Percentiles rank a stretch among this genome's conserved stretches.
Conservation (phyloP, 2,888 invertebrate genomes). For the Caenorhabditis becei region DNA sequence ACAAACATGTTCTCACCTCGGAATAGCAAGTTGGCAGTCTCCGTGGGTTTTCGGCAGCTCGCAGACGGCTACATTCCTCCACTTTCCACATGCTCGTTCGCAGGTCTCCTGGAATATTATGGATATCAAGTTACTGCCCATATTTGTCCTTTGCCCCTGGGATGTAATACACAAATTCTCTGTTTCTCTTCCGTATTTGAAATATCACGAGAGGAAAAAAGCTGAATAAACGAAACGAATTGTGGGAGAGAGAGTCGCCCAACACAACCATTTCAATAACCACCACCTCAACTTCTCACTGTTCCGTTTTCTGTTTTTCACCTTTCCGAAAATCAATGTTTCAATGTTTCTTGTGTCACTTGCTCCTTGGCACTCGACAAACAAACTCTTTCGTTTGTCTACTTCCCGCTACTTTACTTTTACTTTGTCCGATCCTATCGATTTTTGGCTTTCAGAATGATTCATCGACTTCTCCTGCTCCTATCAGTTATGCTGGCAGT, state of each 20-base stretch:
- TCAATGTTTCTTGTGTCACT: neutral
- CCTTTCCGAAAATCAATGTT: neutral
- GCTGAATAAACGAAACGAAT: slow-evolving; percentile 41
- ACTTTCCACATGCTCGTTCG: slow-evolving; percentile 78
- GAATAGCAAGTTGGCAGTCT: slow-evolving; percentile 66
- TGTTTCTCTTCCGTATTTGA: neutral
- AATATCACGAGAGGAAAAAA: slow-evolving; percentile 8
- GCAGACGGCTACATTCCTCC: slow-evolving; percentile 74
- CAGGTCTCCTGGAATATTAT: slow-evolving; percentile 75
- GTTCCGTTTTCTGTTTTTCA: neutral
- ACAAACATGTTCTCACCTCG: slow-evolving; percentile 43
- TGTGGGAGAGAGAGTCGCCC: neutral
- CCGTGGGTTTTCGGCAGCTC: slow-evolving; percentile 61
- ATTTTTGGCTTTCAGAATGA: slow-evolving; percentile 24
- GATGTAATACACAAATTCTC: slow-evolving; percentile 21
- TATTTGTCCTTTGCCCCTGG: slow-evolving; percentile 31
- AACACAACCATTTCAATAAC: neutral
- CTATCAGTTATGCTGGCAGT: slow-evolving; percentile 5
- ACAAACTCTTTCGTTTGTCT: slow-evolving; percentile 40
- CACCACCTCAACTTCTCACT: slow-evolving; percentile 7
- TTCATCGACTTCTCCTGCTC: slow-evolving; percentile 39
- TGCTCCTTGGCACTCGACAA: slow-evolving; percentile 42
- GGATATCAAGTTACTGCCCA: slow-evolving; percentile 16
- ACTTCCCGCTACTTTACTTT: too few relatives aligned
- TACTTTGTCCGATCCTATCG: too few relatives aligned